Percentiles rank a stretch among this genome's conserved stretches.
phyloP scores from a whole-genome alignment of 2,113 vertebrate genomes.

The Hippocampus abdominalis region DNA sequence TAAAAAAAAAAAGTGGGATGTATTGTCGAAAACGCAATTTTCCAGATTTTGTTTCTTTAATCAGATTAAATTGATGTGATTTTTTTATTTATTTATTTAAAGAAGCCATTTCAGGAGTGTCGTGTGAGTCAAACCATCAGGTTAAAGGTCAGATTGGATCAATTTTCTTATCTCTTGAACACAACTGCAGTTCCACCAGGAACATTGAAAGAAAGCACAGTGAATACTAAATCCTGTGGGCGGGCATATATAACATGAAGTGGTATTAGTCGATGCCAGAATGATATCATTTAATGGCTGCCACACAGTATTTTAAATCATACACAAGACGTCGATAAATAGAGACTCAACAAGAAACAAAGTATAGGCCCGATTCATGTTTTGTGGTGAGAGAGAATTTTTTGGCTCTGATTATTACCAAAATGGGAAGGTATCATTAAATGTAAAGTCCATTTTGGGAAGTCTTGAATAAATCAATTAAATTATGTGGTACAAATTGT shows the following conservation, averaged over 20 bases:
- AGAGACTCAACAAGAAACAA: neutral
- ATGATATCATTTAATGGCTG: neutral
- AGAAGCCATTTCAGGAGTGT: neutral
- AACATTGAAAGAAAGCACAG: neutral
- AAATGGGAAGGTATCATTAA: no score
- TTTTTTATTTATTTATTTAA: neutral
- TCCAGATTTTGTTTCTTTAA: neutral
- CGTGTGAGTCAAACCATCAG: conserved; percentile 16
- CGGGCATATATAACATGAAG: neutral
- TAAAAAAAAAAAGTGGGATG: neutral
- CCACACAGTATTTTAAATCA: no score
- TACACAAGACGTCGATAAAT: no score
- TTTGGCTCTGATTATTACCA: no score
- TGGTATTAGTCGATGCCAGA: neutral
- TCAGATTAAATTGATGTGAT: neutral
- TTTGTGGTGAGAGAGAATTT: no score
- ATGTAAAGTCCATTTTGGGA: no score
- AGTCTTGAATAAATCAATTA: neutral
- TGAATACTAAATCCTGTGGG: no score
- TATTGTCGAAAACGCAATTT: neutral
- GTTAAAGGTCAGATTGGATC: conserved; percentile 30
- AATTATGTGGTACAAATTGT: neutral
- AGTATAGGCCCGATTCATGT: no score
- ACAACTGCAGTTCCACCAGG: neutral
- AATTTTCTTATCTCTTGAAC: conserved; percentile 27